Conservation (phyloP, 2,888 invertebrate genomes). For the Melitaea athalia region DNA sequence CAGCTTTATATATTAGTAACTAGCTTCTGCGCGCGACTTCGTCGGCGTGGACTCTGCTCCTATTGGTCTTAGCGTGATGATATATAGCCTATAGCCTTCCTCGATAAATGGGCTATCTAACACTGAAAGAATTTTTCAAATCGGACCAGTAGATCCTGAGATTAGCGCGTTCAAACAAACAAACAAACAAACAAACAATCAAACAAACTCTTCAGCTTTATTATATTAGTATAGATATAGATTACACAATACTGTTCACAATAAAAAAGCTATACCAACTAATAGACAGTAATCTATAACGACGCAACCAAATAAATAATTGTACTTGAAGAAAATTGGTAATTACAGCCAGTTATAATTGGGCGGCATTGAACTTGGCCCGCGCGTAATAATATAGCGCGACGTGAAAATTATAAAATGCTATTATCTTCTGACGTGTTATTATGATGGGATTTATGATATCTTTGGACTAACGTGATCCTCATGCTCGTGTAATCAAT, state of each 20-base stretch:
- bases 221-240: no score
- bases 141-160: no score
- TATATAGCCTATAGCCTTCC: no score
- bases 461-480: slow-evolving; percentile 25
- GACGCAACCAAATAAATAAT: slow-evolving; percentile 27
- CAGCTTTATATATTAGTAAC: no score
- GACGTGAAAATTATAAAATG: slow-evolving; percentile 54
- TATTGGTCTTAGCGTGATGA: no score
- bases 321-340: slow-evolving; percentile 57
- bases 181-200: no score
- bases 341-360: slow-evolving; percentile 54
- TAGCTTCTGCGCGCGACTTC: no score
- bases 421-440: slow-evolving; percentile 54
- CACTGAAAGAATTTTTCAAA: no score
- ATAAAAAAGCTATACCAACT: slow-evolving; percentile 12
- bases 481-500: slow-evolving; percentile 6
- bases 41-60: no score
- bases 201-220: no score
- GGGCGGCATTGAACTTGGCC: slow-evolving; percentile 62
- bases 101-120: no score
- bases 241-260: not conserved
- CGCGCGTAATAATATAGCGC: slow-evolving; percentile 42
- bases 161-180: no score
- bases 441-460: slow-evolving; percentile 50
- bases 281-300: slow-evolving; percentile 30